Evolutionary conservation across 2,888 invertebrate genomes (phyloP).

Genomic region (Sinhomidia bicolor): DNA sequence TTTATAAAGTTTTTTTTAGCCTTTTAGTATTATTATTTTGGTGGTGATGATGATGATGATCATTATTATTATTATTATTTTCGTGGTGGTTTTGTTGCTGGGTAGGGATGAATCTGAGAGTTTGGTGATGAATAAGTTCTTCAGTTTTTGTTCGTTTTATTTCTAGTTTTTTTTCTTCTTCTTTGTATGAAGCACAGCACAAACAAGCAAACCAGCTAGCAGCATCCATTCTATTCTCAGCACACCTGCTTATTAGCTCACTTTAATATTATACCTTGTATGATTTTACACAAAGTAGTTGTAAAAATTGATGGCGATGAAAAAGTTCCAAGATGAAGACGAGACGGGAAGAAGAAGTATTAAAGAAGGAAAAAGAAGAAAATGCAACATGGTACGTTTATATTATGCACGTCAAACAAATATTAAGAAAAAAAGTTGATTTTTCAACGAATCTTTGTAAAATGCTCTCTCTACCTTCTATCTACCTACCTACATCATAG

Average conservation of each 20-base stretch:
- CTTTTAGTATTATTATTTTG: constrained; percentile 36
- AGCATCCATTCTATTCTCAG: background rate
- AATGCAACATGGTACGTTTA: background rate
- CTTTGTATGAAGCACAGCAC: constrained; percentile 38
- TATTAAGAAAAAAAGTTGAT: constrained; percentile 33
- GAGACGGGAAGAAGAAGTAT: background rate
- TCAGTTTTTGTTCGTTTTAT: no score
- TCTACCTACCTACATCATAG: background rate
- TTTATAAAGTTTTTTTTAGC: constrained; percentile 23
- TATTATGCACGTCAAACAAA: background rate
- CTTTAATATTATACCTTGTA: background rate
- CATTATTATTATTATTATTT: constrained; percentile 41
- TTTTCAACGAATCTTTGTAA: background rate
- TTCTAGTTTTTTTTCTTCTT: constrained; percentile 19
- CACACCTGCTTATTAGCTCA: constrained; percentile 38
- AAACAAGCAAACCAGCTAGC: background rate
- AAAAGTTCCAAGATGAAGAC: background rate
- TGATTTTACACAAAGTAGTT: background rate
- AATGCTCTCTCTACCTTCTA: background rate
- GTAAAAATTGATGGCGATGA: constrained; percentile 25
- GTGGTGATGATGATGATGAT: constrained; percentile 20
- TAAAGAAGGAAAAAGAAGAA: background rate
- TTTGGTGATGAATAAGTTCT: constrained; percentile 23
- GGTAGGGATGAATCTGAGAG: constrained; percentile 39
- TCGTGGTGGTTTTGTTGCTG: constrained; percentile 49